Conservation (phyloP, 2,113 vertebrate genomes). For the Amazona guildingii region DNA sequence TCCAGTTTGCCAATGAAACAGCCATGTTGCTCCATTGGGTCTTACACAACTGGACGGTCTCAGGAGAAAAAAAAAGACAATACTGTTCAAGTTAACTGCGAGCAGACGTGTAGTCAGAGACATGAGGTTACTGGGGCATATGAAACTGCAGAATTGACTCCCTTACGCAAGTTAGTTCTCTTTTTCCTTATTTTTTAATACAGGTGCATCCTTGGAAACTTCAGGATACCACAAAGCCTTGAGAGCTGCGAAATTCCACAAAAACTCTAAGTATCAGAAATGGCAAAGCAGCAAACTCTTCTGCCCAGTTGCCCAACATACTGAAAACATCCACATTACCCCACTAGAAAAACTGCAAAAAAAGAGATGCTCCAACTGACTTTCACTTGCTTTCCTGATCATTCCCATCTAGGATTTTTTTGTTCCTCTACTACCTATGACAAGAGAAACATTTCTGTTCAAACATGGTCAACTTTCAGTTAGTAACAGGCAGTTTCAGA, state of each 20-base stretch:
- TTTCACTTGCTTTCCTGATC: background rate
- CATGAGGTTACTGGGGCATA: background rate
- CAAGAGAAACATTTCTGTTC: background rate
- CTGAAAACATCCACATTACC: accelerated
- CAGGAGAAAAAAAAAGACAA: background rate
- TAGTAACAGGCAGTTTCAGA: accelerated
- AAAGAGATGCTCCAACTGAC: background rate
- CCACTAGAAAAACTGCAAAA: background rate
- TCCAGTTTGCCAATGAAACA: background rate
- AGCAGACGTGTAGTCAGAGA: background rate
- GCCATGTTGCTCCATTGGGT: background rate
- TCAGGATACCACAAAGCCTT: background rate
- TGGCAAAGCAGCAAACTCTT: background rate
- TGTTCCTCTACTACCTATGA: background rate
- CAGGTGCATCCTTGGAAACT: background rate
- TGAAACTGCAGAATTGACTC: background rate
- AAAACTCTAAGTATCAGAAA: background rate
- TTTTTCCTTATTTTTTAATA: background rate
- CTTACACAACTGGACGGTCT: background rate
- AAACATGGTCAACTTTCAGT: background rate
- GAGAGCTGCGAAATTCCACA: background rate
- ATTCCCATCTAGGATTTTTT: background rate
- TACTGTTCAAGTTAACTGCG: background rate
- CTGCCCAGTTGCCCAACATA: background rate
- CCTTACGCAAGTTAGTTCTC: background rate